A percentile compares a stretch with the other conserved stretches of the same genome.
Evolutionary conservation across 2,888 invertebrate species (phyloP).

Genomic region (Erebia epiphron): DNA sequence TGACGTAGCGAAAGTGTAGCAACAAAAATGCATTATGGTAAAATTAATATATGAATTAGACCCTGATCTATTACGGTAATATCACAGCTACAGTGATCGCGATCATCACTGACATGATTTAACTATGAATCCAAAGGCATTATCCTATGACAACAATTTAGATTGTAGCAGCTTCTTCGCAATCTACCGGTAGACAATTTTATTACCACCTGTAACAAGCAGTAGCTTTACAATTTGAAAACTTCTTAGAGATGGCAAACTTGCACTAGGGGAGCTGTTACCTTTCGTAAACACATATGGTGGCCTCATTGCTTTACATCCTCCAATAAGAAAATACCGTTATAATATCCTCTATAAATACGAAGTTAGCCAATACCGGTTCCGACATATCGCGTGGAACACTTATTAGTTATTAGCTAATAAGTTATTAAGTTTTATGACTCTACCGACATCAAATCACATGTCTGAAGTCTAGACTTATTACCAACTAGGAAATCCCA

Average conservation of each 20-base stretch:
- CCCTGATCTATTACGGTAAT: too few relatives aligned
- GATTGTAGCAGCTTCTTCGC: too few relatives aligned
- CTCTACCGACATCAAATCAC: background rate
- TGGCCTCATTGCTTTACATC: constrained; percentile 10
- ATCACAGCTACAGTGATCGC: too few relatives aligned
- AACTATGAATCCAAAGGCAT: too few relatives aligned
- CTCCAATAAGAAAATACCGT: background rate
- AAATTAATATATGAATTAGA: too few relatives aligned
- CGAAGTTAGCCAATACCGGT: constrained; percentile 15
- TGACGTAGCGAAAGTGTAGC: background rate
- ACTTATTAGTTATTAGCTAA: constrained; percentile 12
- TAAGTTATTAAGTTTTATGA: background rate
- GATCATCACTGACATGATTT: too few relatives aligned
- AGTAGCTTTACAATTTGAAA: too few relatives aligned
- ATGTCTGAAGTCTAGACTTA: background rate
- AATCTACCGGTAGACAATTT: too few relatives aligned
- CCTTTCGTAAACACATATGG: background rate
- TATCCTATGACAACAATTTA: too few relatives aligned
- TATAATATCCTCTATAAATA: constrained; percentile 15
- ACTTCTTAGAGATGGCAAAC: background rate
- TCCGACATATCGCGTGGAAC: constrained; percentile 17
- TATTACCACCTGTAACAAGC: too few relatives aligned
- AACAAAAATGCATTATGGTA: background rate
- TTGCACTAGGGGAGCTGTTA: background rate
- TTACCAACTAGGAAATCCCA: background rate